Evolutionary conservation across 1,140 invertebrate species (phyloP), one percentile per base, ranked within the genome.

Genomic region (Manduca sexta): DNA sequence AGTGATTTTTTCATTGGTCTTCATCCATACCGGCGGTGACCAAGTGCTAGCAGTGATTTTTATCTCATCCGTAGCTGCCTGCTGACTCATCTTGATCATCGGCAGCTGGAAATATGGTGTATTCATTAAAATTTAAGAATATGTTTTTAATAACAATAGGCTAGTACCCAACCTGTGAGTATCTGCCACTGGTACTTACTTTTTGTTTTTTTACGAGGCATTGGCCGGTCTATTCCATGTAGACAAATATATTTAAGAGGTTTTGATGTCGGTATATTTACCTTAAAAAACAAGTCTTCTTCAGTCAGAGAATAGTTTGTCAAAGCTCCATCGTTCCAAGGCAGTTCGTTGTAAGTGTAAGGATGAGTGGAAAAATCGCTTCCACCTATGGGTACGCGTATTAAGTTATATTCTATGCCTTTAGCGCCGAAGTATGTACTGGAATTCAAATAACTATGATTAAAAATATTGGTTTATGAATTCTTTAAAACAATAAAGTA

Each of bases 11-110:
- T 92, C 85, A 62, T 93, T 95, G 0, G 91, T 93, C 84, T 98
- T 98, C 96, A 98, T 98, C 96, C 96, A 98, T 3, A 86, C 77
- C 0, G 97, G 97, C 0, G 96, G 89, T 45, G 92, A 92, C 97
- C 97, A 98, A 0, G 93, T 74, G 35, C 70, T 81, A 2, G 81
- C 81, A 6, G 65, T 78, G 11, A 81, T 63, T 37, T 80, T 75
- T 8, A 84, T 67, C 21, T 77, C 67, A 11, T 60, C 56, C 1
- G 65, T 71, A 0, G 77, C 56, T 6, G 53, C 66, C 44, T 46
- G 31, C 35, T 64, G 52, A 12, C 62, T 62, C 42, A 64, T 63
- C 51, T 71, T 74, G 21, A 84, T 80, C 72, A 84, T 73, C 4
- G 77, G 81, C 5, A 84, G 39, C 81, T 82, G 49, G 38, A 65